phyloP scores from a whole-genome alignment of 2,888 invertebrate genomes.

The Drosophila merina region DNA sequence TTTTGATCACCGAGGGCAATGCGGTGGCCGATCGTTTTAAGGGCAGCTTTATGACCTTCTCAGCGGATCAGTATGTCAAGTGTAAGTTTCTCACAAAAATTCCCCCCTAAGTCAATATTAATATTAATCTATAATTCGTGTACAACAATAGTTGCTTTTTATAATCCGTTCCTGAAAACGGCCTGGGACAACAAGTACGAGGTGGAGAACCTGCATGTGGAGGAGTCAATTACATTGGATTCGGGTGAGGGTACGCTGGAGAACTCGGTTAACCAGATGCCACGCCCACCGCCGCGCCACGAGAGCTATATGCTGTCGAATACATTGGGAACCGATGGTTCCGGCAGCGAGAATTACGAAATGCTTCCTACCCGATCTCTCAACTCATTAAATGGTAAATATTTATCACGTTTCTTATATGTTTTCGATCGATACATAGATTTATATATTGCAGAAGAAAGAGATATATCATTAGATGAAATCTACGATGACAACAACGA shows the following conservation, averaged over 20 bases:
- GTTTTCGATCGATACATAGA: too few species aligned
- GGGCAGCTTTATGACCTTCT: conserved; percentile 96
- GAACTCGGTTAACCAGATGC: conserved; percentile 88
- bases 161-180: conserved; percentile 97
- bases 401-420: conserved; percentile 55
- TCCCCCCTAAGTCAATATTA: too few species aligned
- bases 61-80: conserved; percentile 93
- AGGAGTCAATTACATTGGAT: conserved; percentile 87
- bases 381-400: conserved; percentile 85
- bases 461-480: conserved; percentile 84
- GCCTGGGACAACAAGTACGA: conserved; percentile 98
- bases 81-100: conserved; percentile 85
- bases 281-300: conserved; percentile 88
- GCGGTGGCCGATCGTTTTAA: conserved; percentile 94
- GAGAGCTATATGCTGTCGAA: conserved; percentile 91
- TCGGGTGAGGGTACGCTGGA: conserved; percentile 89
- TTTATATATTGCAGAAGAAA: conserved; percentile 84
- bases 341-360: conserved; percentile 88
- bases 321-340: conserved; percentile 85
- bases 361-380: conserved; percentile 85
- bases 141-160: conserved; percentile 90
- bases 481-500: conserved; percentile 84
- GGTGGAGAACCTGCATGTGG: conserved; percentile 96
- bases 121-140: too few species aligned
- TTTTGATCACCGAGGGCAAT: conserved; percentile 96